Evolutionary conservation across 2,888 invertebrate genomes (phyloP).

Genomic region (Apodemia duryi): DNA sequence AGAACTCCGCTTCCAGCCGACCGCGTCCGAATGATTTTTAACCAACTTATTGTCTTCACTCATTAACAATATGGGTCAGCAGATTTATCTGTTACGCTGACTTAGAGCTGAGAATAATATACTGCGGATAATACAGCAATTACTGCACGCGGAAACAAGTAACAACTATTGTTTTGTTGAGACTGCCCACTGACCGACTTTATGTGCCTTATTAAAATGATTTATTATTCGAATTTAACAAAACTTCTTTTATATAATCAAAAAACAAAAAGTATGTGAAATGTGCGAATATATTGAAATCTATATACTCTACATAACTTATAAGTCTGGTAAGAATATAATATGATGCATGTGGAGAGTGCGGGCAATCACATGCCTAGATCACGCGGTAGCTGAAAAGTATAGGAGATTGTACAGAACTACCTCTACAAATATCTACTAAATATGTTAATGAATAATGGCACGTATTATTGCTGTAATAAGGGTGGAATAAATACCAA

Average conservation of each 20-base stretch:
- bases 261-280: neutral
- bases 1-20: slow-evolving; percentile 30
- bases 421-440: too few relatives aligned
- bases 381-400: too few relatives aligned
- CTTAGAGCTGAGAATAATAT: slow-evolving; percentile 14
- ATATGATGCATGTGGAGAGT: too few relatives aligned
- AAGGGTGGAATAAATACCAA: too few relatives aligned
- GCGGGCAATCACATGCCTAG: too few relatives aligned
- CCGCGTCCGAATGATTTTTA: slow-evolving; percentile 32
- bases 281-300: neutral
- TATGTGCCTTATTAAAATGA: slow-evolving; percentile 1
- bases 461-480: too few relatives aligned
- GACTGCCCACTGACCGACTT: slow-evolving; percentile 7
- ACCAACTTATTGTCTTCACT: slow-evolving; percentile 27
- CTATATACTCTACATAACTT: too few relatives aligned
- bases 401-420: too few relatives aligned
- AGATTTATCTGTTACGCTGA: slow-evolving; percentile 28
- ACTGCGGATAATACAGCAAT: slow-evolving; percentile 11
- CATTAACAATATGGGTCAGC: slow-evolving; percentile 28
- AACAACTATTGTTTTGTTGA: neutral
- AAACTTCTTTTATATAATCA: neutral
- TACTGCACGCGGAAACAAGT: slow-evolving; percentile 9
- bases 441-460: too few relatives aligned
- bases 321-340: too few relatives aligned
- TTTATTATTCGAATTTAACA: slow-evolving; percentile 1